Base-by-base conservation (phyloP, 2,797 vertebrate genomes). In the Chloroceryle amazona region DNA sequence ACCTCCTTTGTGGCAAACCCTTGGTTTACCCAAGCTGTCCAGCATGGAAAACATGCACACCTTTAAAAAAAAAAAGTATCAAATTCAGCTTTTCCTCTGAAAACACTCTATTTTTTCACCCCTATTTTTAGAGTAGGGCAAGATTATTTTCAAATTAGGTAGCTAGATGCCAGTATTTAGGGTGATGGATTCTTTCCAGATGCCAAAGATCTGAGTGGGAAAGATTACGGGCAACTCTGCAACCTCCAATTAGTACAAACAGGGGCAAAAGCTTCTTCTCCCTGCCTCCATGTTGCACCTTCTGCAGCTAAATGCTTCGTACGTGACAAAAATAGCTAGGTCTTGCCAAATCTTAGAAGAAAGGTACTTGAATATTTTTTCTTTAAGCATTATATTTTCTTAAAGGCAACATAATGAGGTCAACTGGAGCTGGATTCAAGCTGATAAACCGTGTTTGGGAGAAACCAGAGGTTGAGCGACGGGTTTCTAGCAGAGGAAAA, bases 401-500 rank as follows among this genome's bases (percentile, higher is more conserved):
- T 96, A 97, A 91, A 93, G 78, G 78, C 47, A 31, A 35, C 85
- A 90, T 93, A 96, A 86, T 93, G 73, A 89, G 95, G 95, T 87
- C 95, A 93, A 47, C 49, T 13, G 58, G 92, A 93, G 78, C 92
- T 46, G 81, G 70, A 96, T 82, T 84, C 91, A 74, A 75, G 71
- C 66, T 85, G 93, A 94, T 90, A 95, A 87, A 55, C 95, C 46
- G 80, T 87, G 94, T 90, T 96, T 90, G 81, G 80, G 83, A 97
- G 57, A 92, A 96, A 54, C 11, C 70, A 89, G 92, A 93, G 94
- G 90, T 94, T 92, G 84, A 90, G 26, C 2, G 1, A 65, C 83
- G 79, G 73, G 87, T 57, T 55, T 88, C 95, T 87, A 83, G 83
- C 60, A 80, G 90, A 96, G 68, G 82, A 94, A 95, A 97, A 98